Evolutionary conservation across 2,888 invertebrate genomes (phyloP), one percentile per base, ranked within the genome.

Genomic region (Rhingia rostrata): DNA sequence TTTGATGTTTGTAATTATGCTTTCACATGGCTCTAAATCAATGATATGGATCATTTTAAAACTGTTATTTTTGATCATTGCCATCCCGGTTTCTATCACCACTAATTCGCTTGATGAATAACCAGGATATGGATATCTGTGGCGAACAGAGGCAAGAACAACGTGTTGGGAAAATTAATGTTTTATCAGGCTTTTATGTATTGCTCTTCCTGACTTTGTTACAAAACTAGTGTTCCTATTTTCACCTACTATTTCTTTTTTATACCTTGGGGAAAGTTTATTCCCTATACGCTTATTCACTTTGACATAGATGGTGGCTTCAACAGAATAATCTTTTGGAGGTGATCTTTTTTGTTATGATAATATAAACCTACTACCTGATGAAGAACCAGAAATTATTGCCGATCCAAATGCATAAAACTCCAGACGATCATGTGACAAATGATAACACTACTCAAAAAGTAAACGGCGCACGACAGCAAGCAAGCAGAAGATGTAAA

Each of bases 21-120:
- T 9, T 43, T 9, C 30, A 6, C n/a, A 43, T 43, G 30, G 60
- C 1, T n/a, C 41, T 1, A 81, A 30, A 2, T 69, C 69, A 10
- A 64, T n/a, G n/a, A 12, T 35, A 14, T 79, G 56, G 14, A 54
- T 79, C 14, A 66, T 22, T 63, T 78, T 78, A 32, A 78, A 54
- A 14, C 37, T 61, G 7, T 69, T 69, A n/a, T 43, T 33, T 39
- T 45, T 9, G 7, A 56, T 60, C 33, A 35, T 69, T 6, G 64
- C 60, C 9, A 35, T 56, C 39, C 66, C 51, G 22, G 14, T 35
- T 5, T 41, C 33, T 9, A 66, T 6, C 9, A 47, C 12, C 5
- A 77, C 6, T 30, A 58, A 30, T 60, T 77, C 58, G 10, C 66
- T 54, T 3, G 66, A 56, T 12, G 67, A 39, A 30, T 58, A 67